phyloP scores from a whole-genome alignment of 2,888 invertebrate species.

The Mythimna ferrago region DNA sequence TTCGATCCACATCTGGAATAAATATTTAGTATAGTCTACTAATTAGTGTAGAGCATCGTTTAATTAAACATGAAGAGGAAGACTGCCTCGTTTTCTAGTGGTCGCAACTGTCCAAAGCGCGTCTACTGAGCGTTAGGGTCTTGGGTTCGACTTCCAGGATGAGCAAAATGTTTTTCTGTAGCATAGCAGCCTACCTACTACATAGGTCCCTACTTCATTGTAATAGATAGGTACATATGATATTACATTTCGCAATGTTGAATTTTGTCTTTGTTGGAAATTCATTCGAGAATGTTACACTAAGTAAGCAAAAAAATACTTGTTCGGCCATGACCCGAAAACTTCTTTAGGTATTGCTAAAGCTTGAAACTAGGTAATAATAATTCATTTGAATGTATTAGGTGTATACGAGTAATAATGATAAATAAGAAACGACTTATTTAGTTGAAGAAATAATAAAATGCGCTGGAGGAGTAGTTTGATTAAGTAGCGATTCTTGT shows the following conservation, averaged over 20 bases:
- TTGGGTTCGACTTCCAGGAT: background rate
- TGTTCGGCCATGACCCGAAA: slow-evolving; percentile 37
- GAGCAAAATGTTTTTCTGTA: background rate
- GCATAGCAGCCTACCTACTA: background rate
- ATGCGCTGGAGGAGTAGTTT: background rate
- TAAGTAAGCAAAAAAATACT: slow-evolving; percentile 37
- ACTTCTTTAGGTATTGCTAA: slow-evolving; percentile 16
- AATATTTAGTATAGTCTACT: too few relatives aligned
- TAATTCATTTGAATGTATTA: background rate
- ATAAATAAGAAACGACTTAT: background rate
- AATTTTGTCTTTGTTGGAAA: slow-evolving; percentile 7
- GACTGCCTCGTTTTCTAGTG: background rate
- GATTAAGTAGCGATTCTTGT: background rate
- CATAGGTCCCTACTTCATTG: background rate
- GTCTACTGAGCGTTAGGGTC: background rate
- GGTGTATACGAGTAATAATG: background rate
- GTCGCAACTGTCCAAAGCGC: background rate
- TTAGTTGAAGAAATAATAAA: background rate
- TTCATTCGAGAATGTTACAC: slow-evolving; percentile 29
- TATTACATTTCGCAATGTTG: background rate
- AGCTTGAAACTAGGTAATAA: slow-evolving; percentile 14
- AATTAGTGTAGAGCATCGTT: too few relatives aligned
- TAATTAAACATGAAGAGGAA: too few relatives aligned
- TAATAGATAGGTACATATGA: background rate
- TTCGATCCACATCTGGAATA: too few relatives aligned